Percentiles rank a stretch among this genome's conserved stretches.
Conservation (phyloP, 1,140 invertebrate species). For the Drosophila lini region DNA sequence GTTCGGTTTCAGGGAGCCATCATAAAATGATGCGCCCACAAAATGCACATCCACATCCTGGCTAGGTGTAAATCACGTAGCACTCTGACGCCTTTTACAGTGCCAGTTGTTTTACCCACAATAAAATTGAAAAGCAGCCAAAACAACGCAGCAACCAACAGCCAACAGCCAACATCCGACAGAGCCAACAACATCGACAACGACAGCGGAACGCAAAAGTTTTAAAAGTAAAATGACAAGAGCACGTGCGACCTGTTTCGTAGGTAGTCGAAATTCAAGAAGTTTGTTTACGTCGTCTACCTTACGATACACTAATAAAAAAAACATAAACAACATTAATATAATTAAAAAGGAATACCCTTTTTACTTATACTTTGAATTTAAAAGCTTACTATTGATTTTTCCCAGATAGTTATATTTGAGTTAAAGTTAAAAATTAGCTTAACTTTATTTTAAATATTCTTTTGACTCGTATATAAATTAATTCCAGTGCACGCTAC, state of each 20-base stretch:
- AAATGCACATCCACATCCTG: conserved; percentile 67
- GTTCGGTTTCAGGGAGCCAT: conserved; percentile 55
- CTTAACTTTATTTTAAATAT: background rate
- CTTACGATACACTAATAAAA: conserved; percentile 11
- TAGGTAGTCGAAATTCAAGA: conserved; percentile 47
- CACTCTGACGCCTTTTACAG: conserved; percentile 77
- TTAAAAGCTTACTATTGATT: no score
- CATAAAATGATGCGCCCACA: conserved; percentile 74
- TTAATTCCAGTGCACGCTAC: background rate
- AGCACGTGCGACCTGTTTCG: conserved; percentile 69
- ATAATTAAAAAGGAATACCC: background rate
- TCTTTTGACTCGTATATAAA: background rate
- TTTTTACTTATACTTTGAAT: background rate
- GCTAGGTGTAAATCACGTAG: conserved; percentile 80
- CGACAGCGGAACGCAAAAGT: conserved; percentile 74
- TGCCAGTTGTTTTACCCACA: conserved; percentile 74
- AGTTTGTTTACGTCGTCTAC: conserved; percentile 59
- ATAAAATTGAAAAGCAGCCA: conserved; percentile 81
- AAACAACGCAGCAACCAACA: conserved; percentile 45
- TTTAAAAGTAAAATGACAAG: conserved; percentile 81
- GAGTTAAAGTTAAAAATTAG: no score
- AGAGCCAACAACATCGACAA: conserved; percentile 47
- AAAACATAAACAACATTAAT: background rate
- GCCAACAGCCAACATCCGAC: conserved; percentile 26
- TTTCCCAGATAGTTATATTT: background rate